Percentiles rank a stretch among this genome's conserved stretches.
phyloP scores from a whole-genome alignment of 2,113 vertebrate genomes.

The Dolichotis patagonum region DNA sequence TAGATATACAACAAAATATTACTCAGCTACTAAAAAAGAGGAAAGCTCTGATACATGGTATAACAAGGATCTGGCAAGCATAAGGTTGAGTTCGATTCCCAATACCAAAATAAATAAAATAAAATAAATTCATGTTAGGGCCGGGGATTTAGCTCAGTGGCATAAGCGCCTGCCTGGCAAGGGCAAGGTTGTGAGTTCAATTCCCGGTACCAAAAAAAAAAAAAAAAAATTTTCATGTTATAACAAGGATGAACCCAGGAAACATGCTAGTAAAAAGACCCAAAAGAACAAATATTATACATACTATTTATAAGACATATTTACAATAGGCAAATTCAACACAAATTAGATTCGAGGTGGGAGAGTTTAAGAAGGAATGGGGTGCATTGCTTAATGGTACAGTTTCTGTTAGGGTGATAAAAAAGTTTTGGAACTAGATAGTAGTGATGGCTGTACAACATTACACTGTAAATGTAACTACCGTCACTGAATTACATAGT shows the following conservation, averaged over 20 bases:
- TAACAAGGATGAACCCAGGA: background rate
- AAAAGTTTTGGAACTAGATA: background rate
- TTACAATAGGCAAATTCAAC: background rate
- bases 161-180: too few species aligned
- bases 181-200: too few species aligned
- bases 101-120: too few species aligned
- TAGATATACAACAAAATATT: background rate
- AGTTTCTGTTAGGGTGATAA: too few species aligned
- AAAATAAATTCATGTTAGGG: too few species aligned
- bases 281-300: background rate
- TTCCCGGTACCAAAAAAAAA: too few species aligned
- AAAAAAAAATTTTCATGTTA: too few species aligned
- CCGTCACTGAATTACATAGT: background rate
- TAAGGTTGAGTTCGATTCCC: too few species aligned
- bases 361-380: background rate
- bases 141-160: too few species aligned
- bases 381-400: too few species aligned
- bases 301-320: conserved; percentile 9
- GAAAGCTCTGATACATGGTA: background rate
- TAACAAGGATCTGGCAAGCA: background rate
- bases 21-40: conserved; percentile 12
- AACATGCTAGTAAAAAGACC: conserved; percentile 31
- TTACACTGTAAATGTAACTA: background rate
- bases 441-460: background rate
- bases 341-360: background rate